phyloP scores from a whole-genome alignment of 2,888 invertebrate genomes.

The Ectemnius cavifrons region DNA sequence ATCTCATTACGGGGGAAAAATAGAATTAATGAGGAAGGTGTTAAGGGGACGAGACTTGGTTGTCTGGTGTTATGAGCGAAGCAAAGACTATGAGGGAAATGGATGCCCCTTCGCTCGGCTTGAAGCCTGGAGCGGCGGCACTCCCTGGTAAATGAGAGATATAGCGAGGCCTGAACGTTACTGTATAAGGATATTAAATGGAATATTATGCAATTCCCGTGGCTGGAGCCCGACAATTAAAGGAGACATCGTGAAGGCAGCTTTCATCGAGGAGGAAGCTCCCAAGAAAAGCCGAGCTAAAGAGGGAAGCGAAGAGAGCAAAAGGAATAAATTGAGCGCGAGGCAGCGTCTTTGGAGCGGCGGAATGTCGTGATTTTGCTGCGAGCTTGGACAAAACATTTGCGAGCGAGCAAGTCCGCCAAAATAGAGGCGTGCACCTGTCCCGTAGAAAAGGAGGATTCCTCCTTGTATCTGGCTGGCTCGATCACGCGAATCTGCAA shows the following conservation, averaged over 20 bases:
- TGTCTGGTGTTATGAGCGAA: no score
- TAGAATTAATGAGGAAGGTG: conserved; percentile 6
- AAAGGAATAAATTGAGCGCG: conserved; percentile 29
- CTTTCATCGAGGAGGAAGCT: conserved; percentile 10
- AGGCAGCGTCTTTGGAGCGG: conserved; percentile 28
- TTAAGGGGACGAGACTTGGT: no score
- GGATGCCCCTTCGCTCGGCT: background rate
- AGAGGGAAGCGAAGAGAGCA: conserved; percentile 42
- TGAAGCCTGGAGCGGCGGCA: no score
- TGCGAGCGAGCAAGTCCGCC: conserved; percentile 40
- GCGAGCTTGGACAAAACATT: conserved; percentile 54
- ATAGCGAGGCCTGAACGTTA: background rate
- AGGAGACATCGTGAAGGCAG: conserved; percentile 5
- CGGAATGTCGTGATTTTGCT: conserved; percentile 60
- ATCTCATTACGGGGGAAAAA: conserved; percentile 26
- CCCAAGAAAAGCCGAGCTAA: conserved; percentile 27
- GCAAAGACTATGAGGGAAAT: background rate
- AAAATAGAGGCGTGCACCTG: conserved; percentile 72
- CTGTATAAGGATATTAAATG: conserved; percentile 12
- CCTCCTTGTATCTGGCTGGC: conserved; percentile 40
- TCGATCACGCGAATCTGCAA: conserved; percentile 30
- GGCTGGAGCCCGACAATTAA: background rate
- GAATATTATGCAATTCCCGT: conserved; percentile 41
- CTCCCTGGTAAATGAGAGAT: background rate
- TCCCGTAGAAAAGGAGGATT: conserved; percentile 67